A percentile compares a stretch with the other conserved stretches of the same genome.
These are phyloP conservation scores for Macrophya annulata DNA, from an alignment of 2,888 invertebrate genomes.

Conservation along the genomic window DNA sequence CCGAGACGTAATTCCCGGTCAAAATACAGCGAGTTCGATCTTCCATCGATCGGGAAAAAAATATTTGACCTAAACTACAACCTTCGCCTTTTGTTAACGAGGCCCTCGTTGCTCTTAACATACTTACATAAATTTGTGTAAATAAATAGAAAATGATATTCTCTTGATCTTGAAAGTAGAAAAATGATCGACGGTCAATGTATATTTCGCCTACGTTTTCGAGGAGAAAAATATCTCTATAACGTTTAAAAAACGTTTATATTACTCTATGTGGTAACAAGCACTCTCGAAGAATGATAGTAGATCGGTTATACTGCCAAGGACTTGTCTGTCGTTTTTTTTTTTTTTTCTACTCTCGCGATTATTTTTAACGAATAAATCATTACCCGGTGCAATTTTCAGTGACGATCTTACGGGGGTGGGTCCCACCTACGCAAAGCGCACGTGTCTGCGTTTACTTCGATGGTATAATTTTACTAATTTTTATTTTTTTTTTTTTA, in stretches of 20 bases:
- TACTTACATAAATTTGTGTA: background rate
- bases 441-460: slow-evolving; percentile 4
- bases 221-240: background rate
- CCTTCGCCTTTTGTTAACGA: background rate
- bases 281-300: slow-evolving; percentile 1
- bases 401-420: background rate
- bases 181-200: slow-evolving; percentile 7
- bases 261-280: background rate
- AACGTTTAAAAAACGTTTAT: slow-evolving; percentile 20
- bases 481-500: too few relatives aligned
- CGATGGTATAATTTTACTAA: background rate
- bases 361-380: background rate
- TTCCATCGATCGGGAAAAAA: background rate
- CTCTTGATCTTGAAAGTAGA: background rate
- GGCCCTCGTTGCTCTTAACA: background rate
- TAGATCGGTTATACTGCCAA: background rate
- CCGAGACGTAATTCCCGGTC: background rate
- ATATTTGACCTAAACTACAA: background rate
- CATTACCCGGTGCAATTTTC: background rate
- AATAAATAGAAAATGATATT: background rate
- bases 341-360: background rate
- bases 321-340: background rate
- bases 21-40: background rate
- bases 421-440: background rate
- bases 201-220: slow-evolving; percentile 20